These are phyloP conservation scores for Sylvietta virens DNA, from an alignment of 2,113 vertebrate species.

Conservation along the genomic window DNA sequence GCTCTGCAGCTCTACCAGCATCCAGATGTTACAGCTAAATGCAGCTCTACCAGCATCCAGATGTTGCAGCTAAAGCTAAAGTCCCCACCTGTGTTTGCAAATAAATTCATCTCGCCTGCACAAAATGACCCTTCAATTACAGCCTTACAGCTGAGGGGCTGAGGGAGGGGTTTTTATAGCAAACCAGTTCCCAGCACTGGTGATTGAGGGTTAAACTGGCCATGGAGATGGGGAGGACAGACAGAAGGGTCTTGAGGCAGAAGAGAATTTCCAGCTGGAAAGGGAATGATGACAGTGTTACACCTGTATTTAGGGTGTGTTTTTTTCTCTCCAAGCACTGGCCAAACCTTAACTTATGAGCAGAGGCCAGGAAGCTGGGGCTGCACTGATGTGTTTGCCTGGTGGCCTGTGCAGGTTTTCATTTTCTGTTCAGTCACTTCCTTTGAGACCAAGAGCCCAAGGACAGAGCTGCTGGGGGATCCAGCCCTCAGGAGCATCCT, in stretches of 20 bases:
- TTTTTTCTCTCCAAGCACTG: not conserved
- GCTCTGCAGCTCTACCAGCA: not conserved
- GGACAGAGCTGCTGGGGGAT: fast-evolving
- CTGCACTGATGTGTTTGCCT: not conserved
- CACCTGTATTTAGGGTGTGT: not conserved
- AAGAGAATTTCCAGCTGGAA: not conserved
- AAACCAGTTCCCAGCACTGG: not conserved
- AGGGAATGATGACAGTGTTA: not conserved
- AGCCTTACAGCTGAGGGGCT: not conserved
- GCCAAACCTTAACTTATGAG: not conserved
- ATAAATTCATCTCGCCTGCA: not conserved
- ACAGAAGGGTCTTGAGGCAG: not conserved
- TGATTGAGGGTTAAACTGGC: fast-evolving
- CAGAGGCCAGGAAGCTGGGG: not conserved
- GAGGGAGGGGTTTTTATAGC: not conserved
- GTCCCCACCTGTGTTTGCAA: not conserved
- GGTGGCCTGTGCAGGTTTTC: not conserved
- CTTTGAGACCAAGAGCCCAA: not conserved
- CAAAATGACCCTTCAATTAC: not conserved
- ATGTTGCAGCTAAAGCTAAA: not conserved
- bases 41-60: not conserved
- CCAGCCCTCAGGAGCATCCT: not conserved
- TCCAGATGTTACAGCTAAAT: not conserved
- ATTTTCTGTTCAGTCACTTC: not conserved
- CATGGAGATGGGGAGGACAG: not conserved